These are phyloP conservation scores for Manis pentadactyla DNA, from an alignment of 2,797 vertebrate species.

Conservation along the genomic window DNA sequence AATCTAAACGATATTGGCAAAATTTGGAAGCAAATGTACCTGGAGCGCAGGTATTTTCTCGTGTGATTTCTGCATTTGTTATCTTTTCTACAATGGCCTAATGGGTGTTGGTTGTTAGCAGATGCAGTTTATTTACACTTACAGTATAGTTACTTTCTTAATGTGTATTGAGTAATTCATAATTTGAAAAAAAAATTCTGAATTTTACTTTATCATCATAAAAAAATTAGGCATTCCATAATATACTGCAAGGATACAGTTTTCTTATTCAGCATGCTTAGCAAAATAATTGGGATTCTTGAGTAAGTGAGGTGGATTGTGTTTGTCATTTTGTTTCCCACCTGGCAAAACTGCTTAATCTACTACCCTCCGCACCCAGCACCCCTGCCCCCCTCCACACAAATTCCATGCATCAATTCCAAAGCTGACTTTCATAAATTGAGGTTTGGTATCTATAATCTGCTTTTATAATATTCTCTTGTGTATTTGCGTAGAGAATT, in stretches of 20 bases:
- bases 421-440: not conserved
- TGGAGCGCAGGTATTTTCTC: slow-evolving; percentile 90
- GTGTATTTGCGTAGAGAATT: not conserved
- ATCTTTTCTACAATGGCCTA: not conserved
- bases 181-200: not conserved
- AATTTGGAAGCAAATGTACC: slow-evolving; percentile 88
- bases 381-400: no score
- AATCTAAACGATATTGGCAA: slow-evolving; percentile 94
- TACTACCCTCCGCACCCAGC: not conserved
- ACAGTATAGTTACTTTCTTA: not conserved
- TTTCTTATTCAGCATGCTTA: slow-evolving; percentile 4
- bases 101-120: not conserved
- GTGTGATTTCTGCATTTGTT: not conserved
- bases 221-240: not conserved
- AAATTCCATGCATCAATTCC: not conserved
- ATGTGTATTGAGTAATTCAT: not conserved
- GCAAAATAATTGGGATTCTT: not conserved
- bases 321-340: not conserved
- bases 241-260: not conserved
- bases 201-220: slow-evolving; percentile 32
- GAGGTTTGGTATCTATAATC: not conserved
- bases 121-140: not conserved
- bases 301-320: not conserved
- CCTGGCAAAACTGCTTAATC: not conserved
- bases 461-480: not conserved